Base-by-base conservation (phyloP, 2,113 vertebrate genomes). In the Mystacornis crossleyi region DNA sequence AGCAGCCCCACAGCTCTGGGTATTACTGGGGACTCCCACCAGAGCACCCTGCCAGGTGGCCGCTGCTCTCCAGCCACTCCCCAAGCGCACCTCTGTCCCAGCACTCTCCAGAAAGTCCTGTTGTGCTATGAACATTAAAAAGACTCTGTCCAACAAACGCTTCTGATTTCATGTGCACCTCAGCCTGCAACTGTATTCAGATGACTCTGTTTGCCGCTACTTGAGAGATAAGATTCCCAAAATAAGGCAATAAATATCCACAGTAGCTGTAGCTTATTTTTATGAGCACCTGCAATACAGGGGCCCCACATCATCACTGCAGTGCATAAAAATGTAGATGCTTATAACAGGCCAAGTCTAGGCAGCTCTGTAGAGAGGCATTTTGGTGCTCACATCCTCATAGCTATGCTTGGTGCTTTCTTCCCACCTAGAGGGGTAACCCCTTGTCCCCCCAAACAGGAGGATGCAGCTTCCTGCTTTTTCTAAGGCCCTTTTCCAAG, bases 161-260 rank as follows among this genome's bases (percentile, higher is more conserved):
- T 73, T 84, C 42, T 21, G 72, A 54, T 58, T 92, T 86, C 20
- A 16, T 23, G 51, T 29, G 45, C 47, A 12, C 58, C n/a, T 54
- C 50, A 70, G 55, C 33, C 51, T 75, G 50, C 36, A 54, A 47
- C 74, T 72, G 45, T 81, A 87, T 80, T 94, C 72, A 94, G 73
- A 85, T 34, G 18, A 47, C 45, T 89, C 43, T 60, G 15, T 64
- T 93, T 71, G 66, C 81, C 86, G 54, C 60, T 83, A 23, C 75
- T 66, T 73, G 86, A 90, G 71, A 90, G 79, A 83, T 42, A 86
- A 92, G 90, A 57, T 65, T 88, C 51, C 57, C 72, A 24, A 92
- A 90, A 86, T 80, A 71, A 82, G 78, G 79, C 67, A 91, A 60
- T 69, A 92, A 94, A 93, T 90, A 91, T 57, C 92, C 85, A 80